phyloP scores from a whole-genome alignment of 2,113 vertebrate species.

The Mastomys coucha region DNA sequence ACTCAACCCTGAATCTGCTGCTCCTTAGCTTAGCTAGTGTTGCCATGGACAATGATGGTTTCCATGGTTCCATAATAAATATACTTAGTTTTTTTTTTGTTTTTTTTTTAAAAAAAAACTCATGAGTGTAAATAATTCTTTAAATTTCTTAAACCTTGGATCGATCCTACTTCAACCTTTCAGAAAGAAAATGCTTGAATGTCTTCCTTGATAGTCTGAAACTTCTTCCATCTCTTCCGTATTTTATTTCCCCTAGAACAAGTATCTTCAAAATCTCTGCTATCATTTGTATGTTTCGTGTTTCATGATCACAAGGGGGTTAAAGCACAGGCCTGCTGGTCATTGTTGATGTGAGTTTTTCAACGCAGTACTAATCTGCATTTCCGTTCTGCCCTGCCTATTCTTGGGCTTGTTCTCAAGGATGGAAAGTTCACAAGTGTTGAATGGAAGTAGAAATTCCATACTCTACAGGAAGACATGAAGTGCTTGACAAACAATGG shows the following conservation, averaged over 20 bases:
- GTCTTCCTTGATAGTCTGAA: slow-evolving; percentile 43
- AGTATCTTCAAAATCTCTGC: slow-evolving; percentile 15
- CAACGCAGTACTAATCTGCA: background rate
- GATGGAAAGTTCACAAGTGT: background rate
- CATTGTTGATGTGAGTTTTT: background rate
- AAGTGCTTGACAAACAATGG: background rate
- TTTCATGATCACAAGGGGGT: background rate
- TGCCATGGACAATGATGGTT: slow-evolving; percentile 35
- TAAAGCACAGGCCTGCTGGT: background rate
- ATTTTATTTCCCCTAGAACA: slow-evolving; percentile 51
- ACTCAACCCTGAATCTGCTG: background rate
- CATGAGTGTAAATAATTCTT: slow-evolving; percentile 45
- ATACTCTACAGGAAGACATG: slow-evolving; percentile 28
- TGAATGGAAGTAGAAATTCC: slow-evolving; percentile 31
- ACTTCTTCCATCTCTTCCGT: slow-evolving; percentile 5
- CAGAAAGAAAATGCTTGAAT: slow-evolving; percentile 56
- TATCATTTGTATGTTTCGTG: background rate
- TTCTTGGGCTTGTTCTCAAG: slow-evolving; percentile 14
- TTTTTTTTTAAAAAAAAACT: slow-evolving; percentile 1
- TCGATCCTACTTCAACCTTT: slow-evolving; percentile 55
- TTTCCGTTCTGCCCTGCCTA: background rate
- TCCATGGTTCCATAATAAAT: slow-evolving; percentile 50
- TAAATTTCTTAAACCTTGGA: slow-evolving; percentile 51
- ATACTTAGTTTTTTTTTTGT: background rate
- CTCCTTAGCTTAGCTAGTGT: background rate